Evolutionary conservation across 2,888 invertebrate species (phyloP).

Genomic region (Odontocolon sp.): DNA sequence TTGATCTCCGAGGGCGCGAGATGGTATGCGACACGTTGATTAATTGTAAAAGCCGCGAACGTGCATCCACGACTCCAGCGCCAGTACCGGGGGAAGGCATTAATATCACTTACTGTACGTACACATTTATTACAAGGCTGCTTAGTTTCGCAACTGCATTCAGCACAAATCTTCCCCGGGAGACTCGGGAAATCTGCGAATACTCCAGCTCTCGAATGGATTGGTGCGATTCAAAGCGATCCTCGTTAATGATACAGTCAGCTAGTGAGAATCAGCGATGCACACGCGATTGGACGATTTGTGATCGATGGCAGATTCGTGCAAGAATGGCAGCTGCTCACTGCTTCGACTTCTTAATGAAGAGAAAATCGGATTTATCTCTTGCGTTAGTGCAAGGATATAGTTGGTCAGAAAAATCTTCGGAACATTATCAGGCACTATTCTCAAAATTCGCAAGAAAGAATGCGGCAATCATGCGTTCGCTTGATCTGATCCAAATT

Average conservation of each 20-base stretch:
- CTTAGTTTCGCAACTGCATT: neutral
- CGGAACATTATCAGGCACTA: no score
- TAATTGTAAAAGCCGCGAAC: neutral
- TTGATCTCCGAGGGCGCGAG: no score
- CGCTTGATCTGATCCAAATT: no score
- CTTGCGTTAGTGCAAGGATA: neutral
- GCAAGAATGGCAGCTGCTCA: neutral
- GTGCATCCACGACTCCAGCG: neutral
- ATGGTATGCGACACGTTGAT: no score
- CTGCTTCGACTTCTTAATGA: neutral
- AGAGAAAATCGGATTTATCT: slow-evolving; percentile 2
- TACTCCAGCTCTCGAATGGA: neutral
- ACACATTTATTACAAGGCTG: neutral
- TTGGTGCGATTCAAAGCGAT: slow-evolving; percentile 6
- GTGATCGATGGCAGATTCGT: slow-evolving; percentile 7
- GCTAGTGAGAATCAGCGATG: neutral
- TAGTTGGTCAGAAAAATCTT: neutral
- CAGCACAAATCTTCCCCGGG: neutral
- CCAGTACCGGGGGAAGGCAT: neutral
- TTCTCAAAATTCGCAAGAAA: no score
- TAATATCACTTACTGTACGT: no score
- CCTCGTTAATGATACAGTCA: slow-evolving; percentile 11
- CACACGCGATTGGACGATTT: slow-evolving; percentile 8
- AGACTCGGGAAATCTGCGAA: neutral
- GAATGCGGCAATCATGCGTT: no score